phyloP scores from a whole-genome alignment of 1,140 invertebrate genomes.

The Alviniconcha marisindica region DNA sequence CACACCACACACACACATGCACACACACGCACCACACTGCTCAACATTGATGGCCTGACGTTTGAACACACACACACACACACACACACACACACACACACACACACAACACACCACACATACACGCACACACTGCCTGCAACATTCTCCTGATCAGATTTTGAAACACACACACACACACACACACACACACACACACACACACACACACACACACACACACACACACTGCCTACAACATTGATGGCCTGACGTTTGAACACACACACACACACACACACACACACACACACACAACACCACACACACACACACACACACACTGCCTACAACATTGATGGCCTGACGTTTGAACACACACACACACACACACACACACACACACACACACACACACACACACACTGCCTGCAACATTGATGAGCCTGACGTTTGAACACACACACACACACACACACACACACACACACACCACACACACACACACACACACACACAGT shows the following conservation, averaged over 20 bases:
- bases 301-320: not conserved
- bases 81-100: not conserved
- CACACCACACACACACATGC: not conserved
- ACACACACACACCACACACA: not conserved
- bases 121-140: not conserved
- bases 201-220: not conserved
- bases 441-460: not conserved
- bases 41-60: not conserved
- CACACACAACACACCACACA: not conserved
- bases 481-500: not conserved
- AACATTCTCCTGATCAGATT: too few species aligned
- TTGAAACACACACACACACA: too few species aligned
- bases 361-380: not conserved
- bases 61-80: not conserved
- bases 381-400: not conserved
- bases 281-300: not conserved
- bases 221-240: not conserved
- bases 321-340: not conserved
- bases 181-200: not conserved
- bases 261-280: not conserved
- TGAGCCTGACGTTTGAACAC: not conserved
- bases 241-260: not conserved
- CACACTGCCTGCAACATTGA: not conserved
- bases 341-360: not conserved
- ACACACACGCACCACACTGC: not conserved